Conservation (phyloP, 2,888 invertebrate genomes). For the Eueremaeus valkanovi region DNA sequence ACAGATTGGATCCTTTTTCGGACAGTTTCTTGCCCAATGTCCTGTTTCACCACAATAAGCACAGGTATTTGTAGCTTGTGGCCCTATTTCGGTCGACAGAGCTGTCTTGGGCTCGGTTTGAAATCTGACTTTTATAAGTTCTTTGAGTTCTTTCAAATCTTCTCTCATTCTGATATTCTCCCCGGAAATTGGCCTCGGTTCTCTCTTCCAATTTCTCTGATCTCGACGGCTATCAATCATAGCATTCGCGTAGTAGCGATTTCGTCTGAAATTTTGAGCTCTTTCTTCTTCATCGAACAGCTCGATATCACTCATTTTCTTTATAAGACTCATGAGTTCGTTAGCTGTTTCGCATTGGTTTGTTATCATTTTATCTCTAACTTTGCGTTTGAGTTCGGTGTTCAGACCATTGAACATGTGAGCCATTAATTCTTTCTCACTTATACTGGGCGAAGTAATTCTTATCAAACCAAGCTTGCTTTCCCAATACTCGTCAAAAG, state of each 20-base stretch:
- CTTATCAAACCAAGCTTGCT: neutral
- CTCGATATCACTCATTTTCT: neutral
- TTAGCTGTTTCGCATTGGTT: neutral
- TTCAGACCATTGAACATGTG: neutral
- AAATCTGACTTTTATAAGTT: neutral
- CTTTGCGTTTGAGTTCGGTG: neutral
- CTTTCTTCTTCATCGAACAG: neutral
- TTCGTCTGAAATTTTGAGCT: neutral
- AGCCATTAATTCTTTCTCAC: neutral
- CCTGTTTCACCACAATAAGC: neutral
- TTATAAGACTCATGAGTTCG: neutral
- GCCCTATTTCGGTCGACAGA: neutral
- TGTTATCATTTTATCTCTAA: neutral
- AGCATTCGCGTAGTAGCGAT: neutral
- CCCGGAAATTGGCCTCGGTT: neutral
- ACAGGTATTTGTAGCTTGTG: neutral
- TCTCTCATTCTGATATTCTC: neutral
- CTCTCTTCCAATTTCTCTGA: neutral
- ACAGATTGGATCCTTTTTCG: neutral
- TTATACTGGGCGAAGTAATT: neutral
- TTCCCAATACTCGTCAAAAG: neutral
- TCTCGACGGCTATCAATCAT: neutral
- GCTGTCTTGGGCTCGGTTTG: neutral
- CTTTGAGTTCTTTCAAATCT: neutral
- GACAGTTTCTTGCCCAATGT: neutral